Conservation (phyloP, 2,888 invertebrate genomes). For the Carabus problematicus region DNA sequence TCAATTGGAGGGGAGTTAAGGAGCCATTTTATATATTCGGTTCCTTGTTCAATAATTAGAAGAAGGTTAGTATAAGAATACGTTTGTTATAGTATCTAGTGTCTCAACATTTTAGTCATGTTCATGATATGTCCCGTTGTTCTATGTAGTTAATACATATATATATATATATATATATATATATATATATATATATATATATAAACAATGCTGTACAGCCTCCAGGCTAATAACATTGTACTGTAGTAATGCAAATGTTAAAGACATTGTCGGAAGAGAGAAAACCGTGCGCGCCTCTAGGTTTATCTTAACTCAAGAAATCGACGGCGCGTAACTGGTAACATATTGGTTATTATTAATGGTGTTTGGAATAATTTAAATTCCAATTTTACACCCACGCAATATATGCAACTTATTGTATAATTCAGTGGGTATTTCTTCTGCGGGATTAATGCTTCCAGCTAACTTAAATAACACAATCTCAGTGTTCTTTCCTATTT, state of each 20-base stretch:
- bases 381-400: constrained; percentile 38
- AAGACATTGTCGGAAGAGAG: constrained; percentile 37
- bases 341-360: constrained; percentile 41
- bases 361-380: constrained; percentile 41
- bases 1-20: too few relatives aligned
- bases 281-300: constrained; percentile 7
- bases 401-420: constrained; percentile 20
- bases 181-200: constrained; percentile 1
- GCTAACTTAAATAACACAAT: constrained; percentile 25
- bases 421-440: constrained; percentile 25
- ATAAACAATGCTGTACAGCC: not conserved
- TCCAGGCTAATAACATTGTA: constrained; percentile 9
- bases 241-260: constrained; percentile 32
- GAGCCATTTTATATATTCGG: too few relatives aligned
- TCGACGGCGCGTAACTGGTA: constrained; percentile 39
- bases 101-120: too few relatives aligned
- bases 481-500: too few relatives aligned
- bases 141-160: too few relatives aligned
- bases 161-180: not conserved
- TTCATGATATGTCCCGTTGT: too few relatives aligned
- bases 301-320: constrained; percentile 13
- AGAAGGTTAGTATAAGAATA: too few relatives aligned
- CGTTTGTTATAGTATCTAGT: too few relatives aligned
- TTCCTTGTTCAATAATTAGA: too few relatives aligned
- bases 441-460: constrained; percentile 4